Evolutionary conservation across 2,113 vertebrate genomes (phyloP).

Genomic region (Lampris incognitus): DNA sequence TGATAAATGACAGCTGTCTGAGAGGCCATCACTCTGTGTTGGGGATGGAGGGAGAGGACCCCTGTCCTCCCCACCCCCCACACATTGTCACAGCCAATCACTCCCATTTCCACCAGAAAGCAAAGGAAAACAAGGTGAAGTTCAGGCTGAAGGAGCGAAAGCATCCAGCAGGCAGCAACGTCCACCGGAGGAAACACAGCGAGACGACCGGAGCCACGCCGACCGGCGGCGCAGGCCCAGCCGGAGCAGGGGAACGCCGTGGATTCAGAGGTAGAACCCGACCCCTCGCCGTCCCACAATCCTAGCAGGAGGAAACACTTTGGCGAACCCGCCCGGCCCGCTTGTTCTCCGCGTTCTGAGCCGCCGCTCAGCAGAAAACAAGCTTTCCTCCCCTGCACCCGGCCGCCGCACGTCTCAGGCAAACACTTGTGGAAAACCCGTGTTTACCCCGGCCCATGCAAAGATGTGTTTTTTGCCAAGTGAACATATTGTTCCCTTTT

Average conservation of each 20-base stretch:
- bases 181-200: slow-evolving; percentile 72
- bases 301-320: slow-evolving; percentile 68
- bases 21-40: slow-evolving; percentile 70
- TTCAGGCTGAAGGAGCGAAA: slow-evolving; percentile 78
- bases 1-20: slow-evolving; percentile 80
- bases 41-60: slow-evolving; percentile 69
- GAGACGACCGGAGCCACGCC: slow-evolving; percentile 63
- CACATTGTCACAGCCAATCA: slow-evolving; percentile 79
- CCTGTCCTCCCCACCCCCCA: slow-evolving; percentile 30
- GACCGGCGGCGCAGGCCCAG: slow-evolving; percentile 70
- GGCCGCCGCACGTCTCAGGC: slow-evolving; percentile 48
- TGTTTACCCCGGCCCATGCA: slow-evolving; percentile 38
- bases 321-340: slow-evolving; percentile 39
- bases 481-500: slow-evolving; percentile 58
- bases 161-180: slow-evolving; percentile 66
- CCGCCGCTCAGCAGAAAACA: slow-evolving; percentile 62
- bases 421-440: slow-evolving; percentile 49
- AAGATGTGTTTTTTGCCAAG: slow-evolving; percentile 58
- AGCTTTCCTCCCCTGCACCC: slow-evolving; percentile 40
- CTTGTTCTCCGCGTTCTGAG: slow-evolving; percentile 66
- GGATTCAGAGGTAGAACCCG: slow-evolving; percentile 59
- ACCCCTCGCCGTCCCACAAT: slow-evolving; percentile 70
- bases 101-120: slow-evolving; percentile 64
- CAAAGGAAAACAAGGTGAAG: slow-evolving; percentile 74
- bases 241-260: slow-evolving; percentile 56